Conservation (phyloP, 2,113 vertebrate genomes). For the Chamaea fasciata region DNA sequence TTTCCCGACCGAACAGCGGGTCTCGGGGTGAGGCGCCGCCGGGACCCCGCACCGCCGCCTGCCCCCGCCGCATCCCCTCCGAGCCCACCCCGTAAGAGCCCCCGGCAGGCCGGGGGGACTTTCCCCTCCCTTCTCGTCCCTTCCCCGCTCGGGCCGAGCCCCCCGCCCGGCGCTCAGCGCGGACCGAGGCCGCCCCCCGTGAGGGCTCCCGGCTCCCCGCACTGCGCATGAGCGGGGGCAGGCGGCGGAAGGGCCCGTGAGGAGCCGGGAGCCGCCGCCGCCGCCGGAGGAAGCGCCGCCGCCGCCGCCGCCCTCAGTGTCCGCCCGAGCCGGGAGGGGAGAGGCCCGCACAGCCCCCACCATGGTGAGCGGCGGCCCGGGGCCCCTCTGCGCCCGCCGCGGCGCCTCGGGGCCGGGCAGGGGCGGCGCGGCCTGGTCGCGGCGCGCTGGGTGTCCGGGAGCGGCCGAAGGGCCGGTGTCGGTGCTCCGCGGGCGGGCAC, state of each 20-base stretch:
- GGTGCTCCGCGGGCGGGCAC: background rate
- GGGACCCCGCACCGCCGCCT: too few relatives aligned
- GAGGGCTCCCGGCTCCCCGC: background rate
- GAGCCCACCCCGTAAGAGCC: background rate
- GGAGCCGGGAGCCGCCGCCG: slow-evolving; percentile 67
- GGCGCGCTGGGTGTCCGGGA: background rate
- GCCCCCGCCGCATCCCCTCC: background rate
- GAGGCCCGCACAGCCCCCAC: slow-evolving; percentile 42
- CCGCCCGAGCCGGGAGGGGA: slow-evolving; percentile 48
- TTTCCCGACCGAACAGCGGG: background rate
- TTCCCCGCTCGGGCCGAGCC: background rate
- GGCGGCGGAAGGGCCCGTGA: slow-evolving; percentile 69
- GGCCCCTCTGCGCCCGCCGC: background rate
- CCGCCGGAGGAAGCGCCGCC: background rate
- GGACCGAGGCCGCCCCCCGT: background rate
- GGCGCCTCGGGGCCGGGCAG: background rate
- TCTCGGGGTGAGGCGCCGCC: too few relatives aligned
- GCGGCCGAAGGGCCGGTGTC: background rate
- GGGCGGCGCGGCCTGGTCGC: slow-evolving; percentile 45
- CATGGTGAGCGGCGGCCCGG: slow-evolving; percentile 33
- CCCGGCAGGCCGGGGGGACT: background rate
- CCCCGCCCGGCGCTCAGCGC: background rate
- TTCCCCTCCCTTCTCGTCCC: background rate
- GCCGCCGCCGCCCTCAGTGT: slow-evolving; percentile 25
- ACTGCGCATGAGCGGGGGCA: slow-evolving; percentile 82